phyloP scores from a whole-genome alignment of 2,888 invertebrate genomes.

The Leptodirus hochenwartii region DNA sequence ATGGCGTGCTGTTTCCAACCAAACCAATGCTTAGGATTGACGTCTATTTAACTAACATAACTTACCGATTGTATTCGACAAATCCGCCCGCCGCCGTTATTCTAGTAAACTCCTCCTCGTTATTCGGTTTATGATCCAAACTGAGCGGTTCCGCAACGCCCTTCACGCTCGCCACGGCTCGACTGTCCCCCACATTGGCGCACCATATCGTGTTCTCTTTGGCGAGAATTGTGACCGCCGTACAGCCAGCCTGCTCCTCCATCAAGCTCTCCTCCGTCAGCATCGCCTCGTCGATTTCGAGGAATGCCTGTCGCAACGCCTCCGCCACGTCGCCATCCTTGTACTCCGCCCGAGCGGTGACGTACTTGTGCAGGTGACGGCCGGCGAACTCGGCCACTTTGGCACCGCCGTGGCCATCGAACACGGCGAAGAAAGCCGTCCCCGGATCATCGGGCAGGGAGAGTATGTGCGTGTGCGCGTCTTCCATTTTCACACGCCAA shows the following conservation, averaged over 20 bases:
- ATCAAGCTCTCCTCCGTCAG: slow-evolving; percentile 69
- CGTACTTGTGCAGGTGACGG: slow-evolving; percentile 83
- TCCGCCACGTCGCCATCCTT: slow-evolving; percentile 64
- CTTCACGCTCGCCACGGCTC: slow-evolving; percentile 77
- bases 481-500: slow-evolving; percentile 99
- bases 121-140: slow-evolving; percentile 90
- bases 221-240: slow-evolving; percentile 67
- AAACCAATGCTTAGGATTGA: too few relatives aligned
- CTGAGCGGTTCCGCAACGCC: slow-evolving; percentile 65
- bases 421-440: slow-evolving; percentile 84
- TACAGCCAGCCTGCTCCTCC: slow-evolving; percentile 72
- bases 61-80: too few relatives aligned
- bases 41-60: too few relatives aligned
- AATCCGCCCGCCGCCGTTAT: slow-evolving; percentile 93
- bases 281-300: slow-evolving; percentile 90
- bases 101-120: slow-evolving; percentile 69
- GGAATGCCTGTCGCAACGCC: slow-evolving; percentile 63
- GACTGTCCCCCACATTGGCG: slow-evolving; percentile 94
- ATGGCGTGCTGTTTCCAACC: too few relatives aligned
- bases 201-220: slow-evolving; percentile 79
- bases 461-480: slow-evolving; percentile 91
- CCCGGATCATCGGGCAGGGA: slow-evolving; percentile 84
- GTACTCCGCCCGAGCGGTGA: slow-evolving; percentile 69
- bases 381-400: slow-evolving; percentile 90
- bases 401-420: slow-evolving; percentile 65